A percentile compares a stretch with the other conserved stretches of the same genome.
Evolutionary conservation across 2,797 vertebrate species (phyloP).

Genomic region (Xiphophorus birchmanni): DNA sequence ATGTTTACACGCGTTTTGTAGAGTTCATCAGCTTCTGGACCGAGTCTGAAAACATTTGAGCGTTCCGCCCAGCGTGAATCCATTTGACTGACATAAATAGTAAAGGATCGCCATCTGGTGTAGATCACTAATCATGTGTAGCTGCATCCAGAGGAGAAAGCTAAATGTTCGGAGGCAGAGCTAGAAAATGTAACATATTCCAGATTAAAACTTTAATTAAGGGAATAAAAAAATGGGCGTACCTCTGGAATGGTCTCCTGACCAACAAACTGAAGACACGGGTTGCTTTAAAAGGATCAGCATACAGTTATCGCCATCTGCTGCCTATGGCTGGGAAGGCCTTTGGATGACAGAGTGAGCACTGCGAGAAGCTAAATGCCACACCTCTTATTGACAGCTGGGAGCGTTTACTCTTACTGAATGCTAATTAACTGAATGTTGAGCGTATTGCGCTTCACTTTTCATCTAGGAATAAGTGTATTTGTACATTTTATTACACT

Average conservation of each 20-base stretch:
- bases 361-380: slow-evolving; percentile 20
- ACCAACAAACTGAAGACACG: slow-evolving; percentile 8
- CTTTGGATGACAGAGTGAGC: slow-evolving; percentile 7
- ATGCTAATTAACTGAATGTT: slow-evolving; percentile 36
- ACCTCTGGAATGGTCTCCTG: slow-evolving; percentile 12
- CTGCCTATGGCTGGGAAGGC: slow-evolving; percentile 60
- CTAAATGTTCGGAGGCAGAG: not conserved
- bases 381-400: slow-evolving; percentile 41
- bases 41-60: slow-evolving; percentile 16
- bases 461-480: slow-evolving; percentile 7
- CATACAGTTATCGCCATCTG: slow-evolving; percentile 73
- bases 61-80: slow-evolving; percentile 24
- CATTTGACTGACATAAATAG: slow-evolving; percentile 29
- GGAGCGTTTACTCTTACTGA: slow-evolving; percentile 31
- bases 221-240: not conserved
- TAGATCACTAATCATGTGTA: slow-evolving; percentile 24
- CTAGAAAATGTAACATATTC: not conserved
- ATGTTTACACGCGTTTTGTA: slow-evolving; percentile 11
- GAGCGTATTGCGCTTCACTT: slow-evolving; percentile 14
- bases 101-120: slow-evolving; percentile 64
- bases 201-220: slow-evolving; percentile 4
- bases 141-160: slow-evolving; percentile 31
- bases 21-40: slow-evolving; percentile 12
- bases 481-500: slow-evolving; percentile 6
- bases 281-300: slow-evolving; percentile 25